phyloP scores from a whole-genome alignment of 2,888 invertebrate species.

The Callimorpha dominula region DNA sequence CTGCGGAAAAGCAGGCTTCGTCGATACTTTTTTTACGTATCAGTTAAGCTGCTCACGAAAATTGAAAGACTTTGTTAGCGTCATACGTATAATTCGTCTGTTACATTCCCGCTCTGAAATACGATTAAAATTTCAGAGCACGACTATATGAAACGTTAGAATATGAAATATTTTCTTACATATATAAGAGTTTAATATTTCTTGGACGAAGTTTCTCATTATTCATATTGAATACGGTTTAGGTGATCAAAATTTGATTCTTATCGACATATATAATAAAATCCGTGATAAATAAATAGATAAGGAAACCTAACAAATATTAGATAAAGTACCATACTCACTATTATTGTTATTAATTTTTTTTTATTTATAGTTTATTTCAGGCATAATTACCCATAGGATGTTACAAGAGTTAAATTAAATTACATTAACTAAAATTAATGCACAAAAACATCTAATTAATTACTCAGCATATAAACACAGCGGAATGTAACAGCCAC shows the following conservation, averaged over 20 bases:
- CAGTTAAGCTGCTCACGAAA: conserved; percentile 54
- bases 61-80: conserved; percentile 54
- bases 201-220: conserved; percentile 9
- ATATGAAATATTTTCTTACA: conserved; percentile 35
- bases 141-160: conserved; percentile 29
- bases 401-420: too few species aligned
- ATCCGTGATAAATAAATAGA: background rate
- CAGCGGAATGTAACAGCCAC: too few species aligned
- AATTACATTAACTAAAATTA: too few species aligned
- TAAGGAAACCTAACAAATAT: conserved; percentile 23
- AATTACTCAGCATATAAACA: too few species aligned
- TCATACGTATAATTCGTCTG: conserved; percentile 40
- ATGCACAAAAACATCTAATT: too few species aligned
- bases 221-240: conserved; percentile 9
- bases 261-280: background rate
- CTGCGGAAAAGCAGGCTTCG: conserved; percentile 55
- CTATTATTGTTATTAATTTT: too few species aligned
- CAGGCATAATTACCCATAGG: too few species aligned
- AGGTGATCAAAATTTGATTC: conserved; percentile 11
- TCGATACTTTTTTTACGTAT: conserved; percentile 59
- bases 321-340: conserved; percentile 35
- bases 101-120: conserved; percentile 41
- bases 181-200: conserved; percentile 15
- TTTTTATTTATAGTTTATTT: too few species aligned
- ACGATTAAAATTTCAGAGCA: conserved; percentile 45